Conservation (phyloP, 1,140 invertebrate species). For the Prorops nasuta region DNA sequence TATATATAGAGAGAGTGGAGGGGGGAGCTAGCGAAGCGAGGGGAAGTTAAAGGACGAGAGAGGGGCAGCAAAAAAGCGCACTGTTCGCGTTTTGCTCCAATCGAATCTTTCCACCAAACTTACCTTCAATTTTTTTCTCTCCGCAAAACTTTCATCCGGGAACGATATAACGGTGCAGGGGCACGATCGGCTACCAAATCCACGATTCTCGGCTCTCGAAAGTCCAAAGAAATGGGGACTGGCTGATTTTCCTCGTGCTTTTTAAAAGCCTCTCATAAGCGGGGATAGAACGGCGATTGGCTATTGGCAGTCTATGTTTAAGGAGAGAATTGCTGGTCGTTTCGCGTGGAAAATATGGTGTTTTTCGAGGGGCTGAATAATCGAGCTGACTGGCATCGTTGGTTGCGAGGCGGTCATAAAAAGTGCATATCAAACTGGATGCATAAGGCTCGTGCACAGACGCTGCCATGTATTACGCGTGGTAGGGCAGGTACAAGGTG, state of each 20-base stretch:
- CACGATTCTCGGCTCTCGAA: too few species aligned
- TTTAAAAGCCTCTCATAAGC: too few species aligned
- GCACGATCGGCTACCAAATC: too few species aligned
- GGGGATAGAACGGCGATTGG: too few species aligned
- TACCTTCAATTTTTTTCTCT: too few species aligned
- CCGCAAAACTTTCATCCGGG: too few species aligned
- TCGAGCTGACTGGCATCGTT: slow-evolving; percentile 45
- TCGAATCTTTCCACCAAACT: not conserved
- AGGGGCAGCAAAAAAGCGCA: not conserved
- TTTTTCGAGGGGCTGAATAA: slow-evolving; percentile 28
- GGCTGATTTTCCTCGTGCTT: too few species aligned
- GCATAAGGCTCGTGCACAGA: slow-evolving; percentile 20
- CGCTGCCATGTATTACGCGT: slow-evolving; percentile 15
- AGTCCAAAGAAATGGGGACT: too few species aligned
- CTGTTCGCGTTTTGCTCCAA: not conserved
- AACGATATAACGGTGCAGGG: not conserved
- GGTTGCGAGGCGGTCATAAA: slow-evolving; percentile 34
- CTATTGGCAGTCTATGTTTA: too few species aligned
- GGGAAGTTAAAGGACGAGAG: slow-evolving; percentile 5
- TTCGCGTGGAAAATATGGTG: not conserved
- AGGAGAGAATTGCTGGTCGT: too few species aligned
- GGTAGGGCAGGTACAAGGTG: slow-evolving; percentile 26
- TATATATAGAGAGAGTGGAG: slow-evolving; percentile 1
- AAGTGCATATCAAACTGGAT: slow-evolving; percentile 42
- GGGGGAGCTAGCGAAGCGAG: slow-evolving; percentile 3